Percentiles rank a stretch among this genome's conserved stretches.
Conservation (phyloP, 1,140 invertebrate species). For the Rhyzopertha dominica region DNA sequence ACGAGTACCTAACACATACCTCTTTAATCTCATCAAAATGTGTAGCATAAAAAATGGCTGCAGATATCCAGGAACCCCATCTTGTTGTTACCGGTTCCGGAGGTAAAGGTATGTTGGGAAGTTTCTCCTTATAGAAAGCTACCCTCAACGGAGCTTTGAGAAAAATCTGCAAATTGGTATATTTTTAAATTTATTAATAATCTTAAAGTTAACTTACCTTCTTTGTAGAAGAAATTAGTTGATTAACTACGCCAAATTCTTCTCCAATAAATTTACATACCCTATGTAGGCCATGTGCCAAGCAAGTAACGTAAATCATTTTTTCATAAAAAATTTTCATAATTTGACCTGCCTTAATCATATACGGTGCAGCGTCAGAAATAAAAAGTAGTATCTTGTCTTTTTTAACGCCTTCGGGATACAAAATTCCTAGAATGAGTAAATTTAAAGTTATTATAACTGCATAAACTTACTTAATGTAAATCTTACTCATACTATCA, state of each 20-base stretch:
- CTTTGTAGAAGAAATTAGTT: too few species aligned
- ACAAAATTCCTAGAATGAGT: too few species aligned
- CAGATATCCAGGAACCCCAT: conserved; percentile 42
- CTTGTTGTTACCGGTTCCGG: conserved; percentile 40
- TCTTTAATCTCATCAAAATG: too few species aligned
- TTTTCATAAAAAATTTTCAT: conserved; percentile 27
- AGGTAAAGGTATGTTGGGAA: conserved; percentile 35
- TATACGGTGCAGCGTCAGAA: conserved; percentile 30
- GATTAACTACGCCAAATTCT: conserved; percentile 20
- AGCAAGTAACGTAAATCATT: conserved; percentile 34
- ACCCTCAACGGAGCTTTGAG: conserved; percentile 34
- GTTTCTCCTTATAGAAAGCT: conserved; percentile 28
- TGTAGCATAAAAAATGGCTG: too few species aligned
- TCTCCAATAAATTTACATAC: conserved; percentile 32
- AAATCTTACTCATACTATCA: too few species aligned
- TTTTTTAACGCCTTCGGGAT: not conserved
- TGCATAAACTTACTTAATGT: too few species aligned
- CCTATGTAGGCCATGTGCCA: conserved; percentile 34
- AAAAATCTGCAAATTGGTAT: too few species aligned
- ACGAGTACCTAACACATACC: too few species aligned
- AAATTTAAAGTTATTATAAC: too few species aligned
- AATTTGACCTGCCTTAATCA: conserved; percentile 25
- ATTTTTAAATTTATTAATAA: conserved; percentile 28
- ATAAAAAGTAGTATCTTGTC: conserved; percentile 25
- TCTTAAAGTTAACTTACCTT: too few species aligned